Conservation (phyloP, 2,113 vertebrate genomes). For the Cyprinodon tularosa region DNA sequence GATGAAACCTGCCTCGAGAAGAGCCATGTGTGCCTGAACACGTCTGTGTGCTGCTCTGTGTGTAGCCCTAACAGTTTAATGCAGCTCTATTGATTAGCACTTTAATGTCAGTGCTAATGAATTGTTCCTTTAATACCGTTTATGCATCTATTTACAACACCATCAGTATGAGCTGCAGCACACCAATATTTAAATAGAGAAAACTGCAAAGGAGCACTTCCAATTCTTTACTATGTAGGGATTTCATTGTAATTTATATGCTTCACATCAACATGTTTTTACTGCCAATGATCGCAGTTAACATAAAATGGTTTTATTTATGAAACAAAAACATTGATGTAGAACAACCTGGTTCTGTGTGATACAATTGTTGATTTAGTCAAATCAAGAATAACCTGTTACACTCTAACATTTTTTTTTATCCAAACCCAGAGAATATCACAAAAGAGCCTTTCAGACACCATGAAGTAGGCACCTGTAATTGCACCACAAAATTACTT, state of each 20-base stretch:
- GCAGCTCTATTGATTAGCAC: conserved; percentile 82
- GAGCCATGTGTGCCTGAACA: conserved; percentile 33
- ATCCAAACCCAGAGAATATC: background rate
- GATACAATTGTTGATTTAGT: too few species aligned
- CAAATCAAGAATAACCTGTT: too few species aligned
- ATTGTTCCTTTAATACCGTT: conserved; percentile 82
- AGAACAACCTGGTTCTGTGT: too few species aligned
- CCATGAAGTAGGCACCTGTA: background rate
- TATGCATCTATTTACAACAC: conserved; percentile 72
- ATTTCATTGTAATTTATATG: too few species aligned
- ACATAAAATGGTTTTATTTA: too few species aligned
- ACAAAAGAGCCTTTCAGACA: background rate
- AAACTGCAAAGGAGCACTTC: background rate
- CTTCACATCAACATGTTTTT: background rate
- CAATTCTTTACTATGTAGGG: background rate
- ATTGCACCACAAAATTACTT: too few species aligned
- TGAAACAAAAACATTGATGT: too few species aligned
- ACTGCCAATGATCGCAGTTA: too few species aligned
- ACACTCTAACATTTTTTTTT: too few species aligned
- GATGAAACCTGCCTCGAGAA: conserved; percentile 52
- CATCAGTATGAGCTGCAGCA: conserved; percentile 65
- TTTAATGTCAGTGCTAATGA: conserved; percentile 81
- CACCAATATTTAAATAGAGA: conserved; percentile 25
- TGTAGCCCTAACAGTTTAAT: conserved; percentile 81
- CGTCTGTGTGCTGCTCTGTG: conserved; percentile 41